phyloP scores from a whole-genome alignment of 1,140 invertebrate genomes.

The Zeugodacus cucurbitae region DNA sequence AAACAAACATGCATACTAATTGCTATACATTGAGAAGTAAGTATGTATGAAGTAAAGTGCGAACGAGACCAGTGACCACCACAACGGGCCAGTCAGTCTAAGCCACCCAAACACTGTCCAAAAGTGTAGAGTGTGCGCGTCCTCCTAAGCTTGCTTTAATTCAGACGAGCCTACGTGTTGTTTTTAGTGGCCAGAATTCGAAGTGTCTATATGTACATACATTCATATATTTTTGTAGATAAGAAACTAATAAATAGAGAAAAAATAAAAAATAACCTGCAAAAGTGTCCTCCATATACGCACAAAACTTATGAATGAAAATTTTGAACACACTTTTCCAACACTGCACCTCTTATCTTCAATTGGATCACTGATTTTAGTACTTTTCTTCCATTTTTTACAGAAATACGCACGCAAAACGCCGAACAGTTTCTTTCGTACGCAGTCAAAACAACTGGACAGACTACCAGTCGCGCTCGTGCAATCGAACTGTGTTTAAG shows the following conservation, averaged over 20 bases:
- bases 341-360: neutral
- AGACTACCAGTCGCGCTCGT: slow-evolving; percentile 4
- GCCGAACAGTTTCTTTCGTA: neutral
- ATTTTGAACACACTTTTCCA: neutral
- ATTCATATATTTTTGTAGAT: neutral
- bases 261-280: neutral
- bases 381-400: neutral
- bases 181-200: neutral
- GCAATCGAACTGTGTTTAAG: neutral
- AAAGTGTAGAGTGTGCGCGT: neutral
- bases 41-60: neutral
- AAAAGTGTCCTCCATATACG: too few species aligned
- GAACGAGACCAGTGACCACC: neutral
- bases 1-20: neutral
- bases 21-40: neutral
- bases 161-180: neutral
- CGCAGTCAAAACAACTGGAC: neutral
- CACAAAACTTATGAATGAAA: slow-evolving; percentile 11
- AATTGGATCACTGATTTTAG: neutral
- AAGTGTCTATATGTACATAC: neutral
- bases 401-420: neutral
- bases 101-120: neutral
- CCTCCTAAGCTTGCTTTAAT: neutral
- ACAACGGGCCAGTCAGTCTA: neutral
- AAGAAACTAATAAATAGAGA: neutral